phyloP scores from a whole-genome alignment of 2,797 vertebrate species.

The Calcarius lapponicus region DNA sequence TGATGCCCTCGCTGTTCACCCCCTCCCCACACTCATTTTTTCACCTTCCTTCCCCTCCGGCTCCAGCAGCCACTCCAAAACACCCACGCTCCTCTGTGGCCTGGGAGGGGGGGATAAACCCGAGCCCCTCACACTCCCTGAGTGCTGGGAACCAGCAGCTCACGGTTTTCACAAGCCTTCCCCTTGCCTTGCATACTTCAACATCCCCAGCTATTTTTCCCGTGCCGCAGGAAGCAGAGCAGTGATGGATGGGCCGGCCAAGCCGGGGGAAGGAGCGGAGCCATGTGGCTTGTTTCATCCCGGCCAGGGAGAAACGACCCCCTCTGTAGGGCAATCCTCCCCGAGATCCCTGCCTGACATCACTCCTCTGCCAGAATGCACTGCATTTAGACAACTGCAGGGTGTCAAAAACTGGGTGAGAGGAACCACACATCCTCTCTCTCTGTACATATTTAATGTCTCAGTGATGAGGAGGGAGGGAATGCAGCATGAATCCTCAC shows the following conservation, averaged over 20 bases:
- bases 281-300: conserved; percentile 26
- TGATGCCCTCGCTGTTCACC: background rate
- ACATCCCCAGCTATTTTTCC: background rate
- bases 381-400: background rate
- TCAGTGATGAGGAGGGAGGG: background rate
- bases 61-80: background rate
- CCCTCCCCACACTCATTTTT: background rate
- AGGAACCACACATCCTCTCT: background rate
- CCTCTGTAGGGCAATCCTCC: background rate
- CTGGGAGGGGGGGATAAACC: background rate
- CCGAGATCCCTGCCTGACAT: background rate
- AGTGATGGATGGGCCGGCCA: background rate
- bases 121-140: background rate
- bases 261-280: accelerated
- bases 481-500: background rate
- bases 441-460: background rate
- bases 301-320: background rate
- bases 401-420: background rate
- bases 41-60: background rate
- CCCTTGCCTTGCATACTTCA: background rate
- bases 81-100: background rate
- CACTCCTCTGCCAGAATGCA: background rate
- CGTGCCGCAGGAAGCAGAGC: conserved; percentile 5
- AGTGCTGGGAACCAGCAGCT: conserved; percentile 20
- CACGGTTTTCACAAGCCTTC: conserved; percentile 17